Evolutionary conservation across 2,888 invertebrate genomes (phyloP).

Genomic region (Latrodectus elegans): DNA sequence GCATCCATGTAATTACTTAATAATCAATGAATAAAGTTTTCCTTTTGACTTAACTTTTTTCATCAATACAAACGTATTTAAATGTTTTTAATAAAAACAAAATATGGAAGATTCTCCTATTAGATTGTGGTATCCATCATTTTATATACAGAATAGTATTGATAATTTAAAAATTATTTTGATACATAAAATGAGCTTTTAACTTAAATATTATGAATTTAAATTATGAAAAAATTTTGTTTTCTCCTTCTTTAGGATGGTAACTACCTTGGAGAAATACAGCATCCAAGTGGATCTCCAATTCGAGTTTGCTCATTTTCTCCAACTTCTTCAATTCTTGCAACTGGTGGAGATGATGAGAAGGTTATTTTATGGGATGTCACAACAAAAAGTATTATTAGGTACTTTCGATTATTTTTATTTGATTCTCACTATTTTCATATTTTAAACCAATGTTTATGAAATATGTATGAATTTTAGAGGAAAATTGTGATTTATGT

Average conservation of each 20-base stretch:
- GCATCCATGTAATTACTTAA: no score
- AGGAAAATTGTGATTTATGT: background rate
- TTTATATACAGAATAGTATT: no score
- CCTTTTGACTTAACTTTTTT: no score
- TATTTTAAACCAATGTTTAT: background rate
- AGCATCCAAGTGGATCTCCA: constrained; percentile 81
- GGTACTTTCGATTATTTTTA: constrained; percentile 75
- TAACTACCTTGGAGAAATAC: constrained; percentile 79
- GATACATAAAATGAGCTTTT: no score
- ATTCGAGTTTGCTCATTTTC: constrained; percentile 82
- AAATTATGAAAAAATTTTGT: background rate
- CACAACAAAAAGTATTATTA: constrained; percentile 79
- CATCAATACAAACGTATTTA: no score
- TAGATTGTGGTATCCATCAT: no score
- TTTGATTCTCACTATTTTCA: background rate
- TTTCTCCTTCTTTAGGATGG: constrained; percentile 76
- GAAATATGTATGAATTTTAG: background rate
- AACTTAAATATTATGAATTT: background rate
- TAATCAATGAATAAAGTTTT: no score
- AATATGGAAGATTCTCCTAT: no score
- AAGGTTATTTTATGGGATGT: constrained; percentile 83
- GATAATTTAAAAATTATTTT: no score
- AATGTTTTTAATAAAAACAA: no score
- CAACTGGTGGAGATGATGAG: constrained; percentile 84
- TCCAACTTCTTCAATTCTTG: constrained; percentile 80